Evolutionary conservation across 2,888 invertebrate species (phyloP), one percentile per base, ranked within the genome.

Genomic region (Amorpha juglandis): DNA sequence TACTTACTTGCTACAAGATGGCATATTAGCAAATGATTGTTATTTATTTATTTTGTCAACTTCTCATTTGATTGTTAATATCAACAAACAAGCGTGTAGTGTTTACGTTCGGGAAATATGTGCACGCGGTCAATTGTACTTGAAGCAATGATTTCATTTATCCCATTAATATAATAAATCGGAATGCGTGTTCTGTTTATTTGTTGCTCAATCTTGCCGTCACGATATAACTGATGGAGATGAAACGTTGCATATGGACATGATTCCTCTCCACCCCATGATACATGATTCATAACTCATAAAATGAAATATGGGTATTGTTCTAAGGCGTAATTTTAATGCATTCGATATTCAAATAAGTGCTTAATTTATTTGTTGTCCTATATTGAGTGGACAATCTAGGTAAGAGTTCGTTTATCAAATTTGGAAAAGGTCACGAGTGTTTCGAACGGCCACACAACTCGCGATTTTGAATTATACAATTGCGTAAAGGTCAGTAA

Each of bases 141-240:
- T 42, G 38, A 42, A 42, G 58, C 58, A 42, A 42, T 58, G 58
- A 58, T 42, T 58, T 58, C 58, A 58, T 58, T 58, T 58, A 58
- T 58, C 42, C 58, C 58, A 58, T 58, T 58, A 58, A 19, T 58
- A 58, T 58, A 58, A 58, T 58, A 58, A 58, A 58, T 58, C 58
- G 58, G 58, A 58, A 58, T 42, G 58, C 42, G 58, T 58, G 58
- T 58, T 58, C 58, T 58, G 58, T 58, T 58, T 58, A 58, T 58
- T 58, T 58, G 58, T 58, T 58, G 58, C 58, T 58, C 58, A 58
- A 58, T 58, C 58, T 58, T 19, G 42, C 58, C 33, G 35, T 35
- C 42, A 42, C 58, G 58, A 42, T 42, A 42, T 58, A 58, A 55
- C 38, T 58, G 58, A 58, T 58, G 42, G 42, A 58, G 58, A 58